Base-by-base conservation (phyloP, 2,888 invertebrate species). In the Malachius bipustulatus region DNA sequence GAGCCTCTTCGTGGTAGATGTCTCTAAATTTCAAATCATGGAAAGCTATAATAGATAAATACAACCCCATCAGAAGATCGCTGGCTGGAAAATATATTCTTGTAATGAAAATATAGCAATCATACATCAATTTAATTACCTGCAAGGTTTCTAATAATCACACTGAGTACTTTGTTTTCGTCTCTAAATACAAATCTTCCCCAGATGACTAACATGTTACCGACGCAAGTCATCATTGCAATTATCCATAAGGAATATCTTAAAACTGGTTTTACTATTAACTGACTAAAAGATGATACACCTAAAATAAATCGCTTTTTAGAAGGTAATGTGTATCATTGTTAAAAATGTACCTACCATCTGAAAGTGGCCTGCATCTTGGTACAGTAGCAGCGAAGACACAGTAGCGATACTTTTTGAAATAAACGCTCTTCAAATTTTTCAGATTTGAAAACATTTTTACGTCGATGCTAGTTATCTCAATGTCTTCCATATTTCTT, bases 21-120 rank as follows among this genome's bases (percentile, higher is more conserved):
- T 67, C 63, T 3, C 75, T 61, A 49, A 65, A 75, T 28, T 65
- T 63, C 15, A 62, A 54, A 51, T 79, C 78, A 47, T 71, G 67
- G 11, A 67, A 54, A 2, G 71, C 77, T 45, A 79, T 71, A 16
- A 70, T 64, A 24, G 71, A 50, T 42, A 79, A 58, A 55, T 78
- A 78, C 37, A 77, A 50, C 3, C 77, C 77, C 74, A 78, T 78
- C 33, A 78, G 54, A 46, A 76, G 62, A 49, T 78, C 78, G 6
- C 77, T 71, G 16, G 71, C 67, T 70, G 49, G 16, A 56, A 56
- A 49, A 12, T 8, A n/a, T n/a, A n/a, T n/a, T n/a, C n/a, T n/a
- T n/a, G n/a, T n/a, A n/a, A n/a, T n/a, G n/a, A n/a, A n/a, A n/a
- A n/a, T n/a, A n/a, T n/a, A n/a, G n/a, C n/a, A n/a, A n/a, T n/a